Evolutionary conservation across 2,113 vertebrate species (phyloP).

Genomic region (Platysternon megacephalum): DNA sequence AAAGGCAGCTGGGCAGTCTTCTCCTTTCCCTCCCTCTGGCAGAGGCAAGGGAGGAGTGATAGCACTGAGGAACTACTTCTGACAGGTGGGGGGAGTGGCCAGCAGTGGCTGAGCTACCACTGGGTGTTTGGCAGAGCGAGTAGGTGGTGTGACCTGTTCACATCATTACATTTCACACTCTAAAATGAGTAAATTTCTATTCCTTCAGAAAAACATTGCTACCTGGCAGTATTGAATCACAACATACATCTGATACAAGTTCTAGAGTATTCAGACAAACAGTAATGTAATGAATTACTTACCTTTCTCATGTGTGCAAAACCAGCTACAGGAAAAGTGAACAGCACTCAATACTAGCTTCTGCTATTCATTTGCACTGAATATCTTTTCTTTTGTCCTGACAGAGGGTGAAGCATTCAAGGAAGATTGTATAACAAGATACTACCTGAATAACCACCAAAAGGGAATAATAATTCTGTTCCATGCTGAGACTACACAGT

Average conservation of each 20-base stretch:
- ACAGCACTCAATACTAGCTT: not conserved
- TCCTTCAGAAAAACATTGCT: not conserved
- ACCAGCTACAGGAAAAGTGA: not conserved
- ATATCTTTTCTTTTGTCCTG: not conserved
- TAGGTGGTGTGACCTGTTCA: no score
- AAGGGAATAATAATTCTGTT: accelerated
- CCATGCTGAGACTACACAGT: accelerated
- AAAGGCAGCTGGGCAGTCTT: accelerated
- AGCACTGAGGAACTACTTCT: not conserved
- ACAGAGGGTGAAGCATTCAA: not conserved
- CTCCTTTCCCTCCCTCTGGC: not conserved
- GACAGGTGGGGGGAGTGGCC: accelerated
- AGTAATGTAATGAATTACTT: not conserved
- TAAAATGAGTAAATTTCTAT: not conserved
- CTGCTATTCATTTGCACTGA: not conserved
- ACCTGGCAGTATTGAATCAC: not conserved
- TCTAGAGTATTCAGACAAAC: not conserved
- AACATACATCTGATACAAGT: not conserved
- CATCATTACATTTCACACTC: not conserved
- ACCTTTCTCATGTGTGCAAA: not conserved
- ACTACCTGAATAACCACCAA: not conserved
- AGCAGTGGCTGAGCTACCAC: not conserved
- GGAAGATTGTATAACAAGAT: accelerated
- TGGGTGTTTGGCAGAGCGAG: not conserved
- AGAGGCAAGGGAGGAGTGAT: not conserved